Evolutionary conservation across 2,797 vertebrate species (phyloP).

Genomic region (Chaetodon trifasciatus): DNA sequence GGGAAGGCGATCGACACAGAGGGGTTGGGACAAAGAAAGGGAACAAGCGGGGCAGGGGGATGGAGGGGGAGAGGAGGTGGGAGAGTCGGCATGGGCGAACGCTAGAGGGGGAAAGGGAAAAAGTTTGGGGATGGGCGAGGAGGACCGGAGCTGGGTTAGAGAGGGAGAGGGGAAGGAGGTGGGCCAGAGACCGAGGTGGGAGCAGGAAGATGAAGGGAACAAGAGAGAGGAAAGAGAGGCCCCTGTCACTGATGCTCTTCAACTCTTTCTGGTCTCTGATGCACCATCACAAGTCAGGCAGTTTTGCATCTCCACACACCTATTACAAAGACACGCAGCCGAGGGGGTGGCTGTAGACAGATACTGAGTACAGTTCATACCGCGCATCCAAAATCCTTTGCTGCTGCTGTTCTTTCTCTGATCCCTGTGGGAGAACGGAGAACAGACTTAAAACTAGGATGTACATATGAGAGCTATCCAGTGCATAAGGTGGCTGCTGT

Average conservation of each 20-base stretch:
- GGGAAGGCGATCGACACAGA: conserved; percentile 45
- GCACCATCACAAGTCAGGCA: conserved; percentile 89
- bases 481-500: not conserved
- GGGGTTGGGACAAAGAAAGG: conserved; percentile 55
- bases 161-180: conserved; percentile 73
- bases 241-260: conserved; percentile 89
- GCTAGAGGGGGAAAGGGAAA: conserved; percentile 27
- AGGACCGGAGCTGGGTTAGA: conserved; percentile 67
- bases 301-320: conserved; percentile 85
- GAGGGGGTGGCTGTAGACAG: conserved; percentile 89
- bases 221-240: conserved; percentile 77
- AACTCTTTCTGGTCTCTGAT: conserved; percentile 94
- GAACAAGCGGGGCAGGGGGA: conserved; percentile 34
- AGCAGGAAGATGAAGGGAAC: conserved; percentile 55
- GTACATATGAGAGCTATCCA: not conserved
- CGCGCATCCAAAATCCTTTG: not conserved
- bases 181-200: conserved; percentile 67
- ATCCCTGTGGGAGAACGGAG: not conserved
- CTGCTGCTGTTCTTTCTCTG: conserved; percentile 5
- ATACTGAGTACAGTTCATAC: not conserved
- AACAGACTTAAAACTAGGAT: not conserved
- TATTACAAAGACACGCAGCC: conserved; percentile 90
- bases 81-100: conserved; percentile 10
- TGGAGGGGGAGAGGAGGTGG: conserved; percentile 39
- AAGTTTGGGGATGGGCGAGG: conserved; percentile 63